Evolutionary conservation across 2,113 vertebrate genomes (phyloP).

Genomic region (Tor tambroides): DNA sequence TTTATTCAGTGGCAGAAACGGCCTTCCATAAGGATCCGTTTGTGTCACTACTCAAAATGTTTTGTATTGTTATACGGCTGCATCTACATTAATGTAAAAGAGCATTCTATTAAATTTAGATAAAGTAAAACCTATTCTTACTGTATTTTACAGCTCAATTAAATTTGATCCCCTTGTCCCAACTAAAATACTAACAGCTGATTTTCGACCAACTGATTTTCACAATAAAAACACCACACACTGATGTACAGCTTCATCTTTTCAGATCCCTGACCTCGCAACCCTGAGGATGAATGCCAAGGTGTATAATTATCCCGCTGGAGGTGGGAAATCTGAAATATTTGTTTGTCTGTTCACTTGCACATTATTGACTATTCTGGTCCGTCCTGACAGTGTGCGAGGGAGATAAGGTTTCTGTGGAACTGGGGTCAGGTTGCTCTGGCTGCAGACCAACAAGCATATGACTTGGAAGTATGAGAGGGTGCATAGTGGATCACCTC

Average conservation of each 20-base stretch:
- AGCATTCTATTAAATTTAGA: neutral
- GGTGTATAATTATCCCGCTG: constrained; percentile 61
- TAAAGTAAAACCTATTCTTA: neutral
- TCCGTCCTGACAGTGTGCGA: constrained; percentile 75
- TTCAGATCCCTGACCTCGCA: constrained; percentile 61
- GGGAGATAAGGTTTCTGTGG: constrained; percentile 77
- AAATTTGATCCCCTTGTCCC: neutral
- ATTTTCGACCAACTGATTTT: neutral
- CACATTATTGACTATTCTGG: constrained; percentile 90
- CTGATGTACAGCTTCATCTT: neutral
- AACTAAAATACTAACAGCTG: neutral
- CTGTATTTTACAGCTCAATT: neutral
- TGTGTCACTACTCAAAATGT: neutral
- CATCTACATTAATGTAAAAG: neutral
- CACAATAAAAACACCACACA: neutral
- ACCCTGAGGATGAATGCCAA: constrained; percentile 29
- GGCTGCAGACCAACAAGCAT: constrained; percentile 77
- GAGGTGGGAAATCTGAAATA: constrained; percentile 77
- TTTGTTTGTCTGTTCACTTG: constrained; percentile 76
- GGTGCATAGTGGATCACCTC: constrained; percentile 63
- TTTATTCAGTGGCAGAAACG: no score
- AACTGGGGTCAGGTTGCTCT: constrained; percentile 72
- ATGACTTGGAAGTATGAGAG: constrained; percentile 78
- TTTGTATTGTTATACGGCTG: neutral
- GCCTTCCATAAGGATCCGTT: neutral